Evolutionary conservation across 2,797 vertebrate species (phyloP).

Genomic region (Takifugu rubripes): DNA sequence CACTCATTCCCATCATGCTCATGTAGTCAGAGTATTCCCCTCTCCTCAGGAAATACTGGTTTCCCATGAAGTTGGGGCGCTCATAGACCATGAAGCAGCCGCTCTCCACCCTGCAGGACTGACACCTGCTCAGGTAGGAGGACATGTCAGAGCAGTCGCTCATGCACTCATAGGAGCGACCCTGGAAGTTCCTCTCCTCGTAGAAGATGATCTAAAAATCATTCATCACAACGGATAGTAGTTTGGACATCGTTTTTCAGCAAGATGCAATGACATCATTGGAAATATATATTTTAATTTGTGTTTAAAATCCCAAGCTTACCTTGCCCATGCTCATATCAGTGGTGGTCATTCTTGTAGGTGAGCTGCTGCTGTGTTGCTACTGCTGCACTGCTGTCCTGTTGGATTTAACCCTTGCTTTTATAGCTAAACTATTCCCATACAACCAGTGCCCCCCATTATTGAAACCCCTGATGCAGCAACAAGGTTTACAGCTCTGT

Average conservation of each 20-base stretch:
- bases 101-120: conserved; percentile 68
- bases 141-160: conserved; percentile 70
- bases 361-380: conserved; percentile 55
- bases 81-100: conserved; percentile 72
- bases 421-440: conserved; percentile 62
- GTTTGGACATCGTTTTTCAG: background rate
- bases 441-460: conserved; percentile 64
- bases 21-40: conserved; percentile 66
- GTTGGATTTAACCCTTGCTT: conserved; percentile 56
- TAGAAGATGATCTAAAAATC: conserved; percentile 69
- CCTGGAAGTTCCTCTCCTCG: conserved; percentile 72
- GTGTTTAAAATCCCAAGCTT: conserved; percentile 5
- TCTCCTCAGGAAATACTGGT: conserved; percentile 62
- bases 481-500: conserved; percentile 55
- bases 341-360: conserved; percentile 58
- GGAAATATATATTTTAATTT: background rate
- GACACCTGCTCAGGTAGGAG: conserved; percentile 61
- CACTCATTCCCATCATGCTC: conserved; percentile 60
- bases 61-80: conserved; percentile 66
- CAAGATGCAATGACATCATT: background rate
- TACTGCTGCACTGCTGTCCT: conserved; percentile 59
- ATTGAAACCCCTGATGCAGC: conserved; percentile 71
- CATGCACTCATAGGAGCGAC: conserved; percentile 68
- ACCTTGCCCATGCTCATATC: conserved; percentile 71
- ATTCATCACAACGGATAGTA: background rate